These are phyloP conservation scores for Tylochromis polylepis DNA, from an alignment of 2,113 vertebrate genomes.

Conservation along the genomic window DNA sequence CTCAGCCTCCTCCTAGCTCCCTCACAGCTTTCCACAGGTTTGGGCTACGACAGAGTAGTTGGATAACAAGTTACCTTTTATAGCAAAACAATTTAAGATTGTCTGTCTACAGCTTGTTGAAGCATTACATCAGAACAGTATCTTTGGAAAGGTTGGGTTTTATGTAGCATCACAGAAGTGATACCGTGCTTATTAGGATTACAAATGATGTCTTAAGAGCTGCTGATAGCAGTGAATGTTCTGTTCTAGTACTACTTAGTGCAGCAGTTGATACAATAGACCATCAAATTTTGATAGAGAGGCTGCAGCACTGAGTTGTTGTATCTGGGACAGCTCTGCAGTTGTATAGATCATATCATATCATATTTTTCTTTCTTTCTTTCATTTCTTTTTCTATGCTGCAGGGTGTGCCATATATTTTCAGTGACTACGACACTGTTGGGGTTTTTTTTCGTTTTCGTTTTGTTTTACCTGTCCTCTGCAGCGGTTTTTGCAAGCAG, in stretches of 20 bases:
- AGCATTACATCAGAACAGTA: neutral
- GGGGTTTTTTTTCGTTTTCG: too few species aligned
- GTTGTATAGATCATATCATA: too few species aligned
- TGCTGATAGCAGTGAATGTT: neutral
- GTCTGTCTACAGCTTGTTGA: neutral
- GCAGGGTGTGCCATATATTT: too few species aligned
- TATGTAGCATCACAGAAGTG: neutral
- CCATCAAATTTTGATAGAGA: too few species aligned
- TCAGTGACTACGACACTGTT: too few species aligned
- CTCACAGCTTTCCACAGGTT: neutral
- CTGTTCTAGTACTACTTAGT: neutral
- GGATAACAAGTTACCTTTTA: neutral
- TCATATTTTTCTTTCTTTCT: too few species aligned
- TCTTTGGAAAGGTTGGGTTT: neutral
- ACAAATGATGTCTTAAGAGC: neutral
- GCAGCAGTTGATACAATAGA: neutral
- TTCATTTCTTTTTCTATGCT: too few species aligned
- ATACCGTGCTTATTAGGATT: neutral
- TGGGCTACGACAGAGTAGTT: neutral
- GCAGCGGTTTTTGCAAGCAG: neutral
- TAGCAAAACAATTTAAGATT: neutral
- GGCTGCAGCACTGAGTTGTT: too few species aligned
- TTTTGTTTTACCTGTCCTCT: neutral
- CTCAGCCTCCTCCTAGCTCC: neutral
- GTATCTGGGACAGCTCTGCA: too few species aligned